A percentile compares a stretch with the other conserved stretches of the same genome.
phyloP scores from a whole-genome alignment of 64 coral and sea anemone species.

The Pocillopora verrucosa region DNA sequence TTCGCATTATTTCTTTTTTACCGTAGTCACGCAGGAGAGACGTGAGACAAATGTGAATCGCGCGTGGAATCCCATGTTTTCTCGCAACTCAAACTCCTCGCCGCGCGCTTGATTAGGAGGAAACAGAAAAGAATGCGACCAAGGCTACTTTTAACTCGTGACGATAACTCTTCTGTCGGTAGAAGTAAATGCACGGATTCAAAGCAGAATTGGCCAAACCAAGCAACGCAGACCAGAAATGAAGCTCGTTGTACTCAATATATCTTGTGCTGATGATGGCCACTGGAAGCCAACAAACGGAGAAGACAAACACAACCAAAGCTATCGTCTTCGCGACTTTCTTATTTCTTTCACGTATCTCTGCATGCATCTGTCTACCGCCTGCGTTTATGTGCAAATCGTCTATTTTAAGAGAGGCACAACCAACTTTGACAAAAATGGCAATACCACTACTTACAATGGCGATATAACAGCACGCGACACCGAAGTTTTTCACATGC shows the following conservation, averaged over 20 bases:
- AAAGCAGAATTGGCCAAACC: background rate
- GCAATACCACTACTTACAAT: no score
- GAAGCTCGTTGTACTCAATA: background rate
- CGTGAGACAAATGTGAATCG: no score
- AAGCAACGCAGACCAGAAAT: background rate
- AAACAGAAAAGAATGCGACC: no score
- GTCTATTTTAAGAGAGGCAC: background rate
- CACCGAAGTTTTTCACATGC: no score
- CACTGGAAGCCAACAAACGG: background rate
- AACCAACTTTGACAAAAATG: background rate
- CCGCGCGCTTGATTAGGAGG: no score
- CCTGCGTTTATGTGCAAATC: background rate
- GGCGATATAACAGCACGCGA: no score
- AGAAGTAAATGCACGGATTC: background rate
- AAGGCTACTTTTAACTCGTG: background rate
- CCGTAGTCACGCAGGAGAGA: no score
- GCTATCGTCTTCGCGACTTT: slow-evolving; percentile 7
- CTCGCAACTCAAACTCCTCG: no score
- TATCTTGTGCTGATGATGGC: background rate
- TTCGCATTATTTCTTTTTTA: no score
- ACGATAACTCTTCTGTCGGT: background rate
- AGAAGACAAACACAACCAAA: background rate
- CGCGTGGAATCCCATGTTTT: no score
- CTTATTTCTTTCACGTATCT: background rate
- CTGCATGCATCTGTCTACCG: background rate